Base-by-base conservation (phyloP, 2,888 invertebrate species). In the Acleris emargana region DNA sequence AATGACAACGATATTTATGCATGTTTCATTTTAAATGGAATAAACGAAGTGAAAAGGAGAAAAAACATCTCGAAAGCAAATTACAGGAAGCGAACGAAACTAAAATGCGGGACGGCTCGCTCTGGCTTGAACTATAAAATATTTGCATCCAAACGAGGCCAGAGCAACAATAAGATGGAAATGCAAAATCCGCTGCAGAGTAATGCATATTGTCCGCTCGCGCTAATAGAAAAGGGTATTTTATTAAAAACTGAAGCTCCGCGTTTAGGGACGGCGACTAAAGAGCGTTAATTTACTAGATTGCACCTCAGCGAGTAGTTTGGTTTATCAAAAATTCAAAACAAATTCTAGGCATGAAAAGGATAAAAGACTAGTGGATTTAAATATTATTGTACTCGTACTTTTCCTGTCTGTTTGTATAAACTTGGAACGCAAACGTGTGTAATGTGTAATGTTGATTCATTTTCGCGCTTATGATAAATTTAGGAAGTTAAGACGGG, bases 111-210 rank as follows among this genome's bases (percentile, higher is more conserved):
- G 80, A 77, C 80, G 78, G 80, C 73, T 78, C 76, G 80, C 80
- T 76, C 77, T 76, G 77, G 84, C 82, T 85, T 83, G 80, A 87
- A 88, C 84, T 87, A 82, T 88, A 84, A 86, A 87, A 88, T 87
- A 90, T 89, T 89, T 88, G 89, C 88, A 88, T 89, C 83, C 79
- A 88, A 89, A 89, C 86, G 85, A 87, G 88, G 80, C 74, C 80
- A 76, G 74, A 72, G 79, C 78, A 82, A 88, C 88, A 88, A 88
- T 87, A 88, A 86, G 84, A 89, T 87, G 83, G 83, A 87, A 89
- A 88, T 88, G 84, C 81, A 78, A 81, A 81, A 78, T 80, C 78
- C 80, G 74, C 74, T 76, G 76, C 75, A 73, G 76, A 77, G 81
- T 82, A 80, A 83, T 82, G 84, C 81, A 83, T 80, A 82, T 77